Base-by-base conservation (phyloP, 2,797 vertebrate genomes). In the Yasuhikotakia modesta region DNA sequence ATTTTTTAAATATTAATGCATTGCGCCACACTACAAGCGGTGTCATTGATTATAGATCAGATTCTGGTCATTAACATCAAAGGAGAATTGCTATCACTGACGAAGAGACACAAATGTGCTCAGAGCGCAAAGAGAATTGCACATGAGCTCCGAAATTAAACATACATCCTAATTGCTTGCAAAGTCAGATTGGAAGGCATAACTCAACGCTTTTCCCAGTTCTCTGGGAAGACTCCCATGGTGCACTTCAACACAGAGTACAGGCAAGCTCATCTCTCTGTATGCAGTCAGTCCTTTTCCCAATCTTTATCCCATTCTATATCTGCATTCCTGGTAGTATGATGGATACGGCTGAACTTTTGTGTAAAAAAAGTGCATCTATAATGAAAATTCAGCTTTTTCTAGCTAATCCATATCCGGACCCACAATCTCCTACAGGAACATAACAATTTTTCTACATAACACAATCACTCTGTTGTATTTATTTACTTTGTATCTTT, bases 121-220 rank as follows among this genome's bases (percentile, higher is more conserved):
- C 11, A 7, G 16, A 64, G 45, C 4, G 6, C 35, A 81, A 70
- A 75, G 76, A 78, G 65, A 79, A 70, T 79, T 50, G n/a, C 21
- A 71, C 30, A 78, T 57, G 39, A 73, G 65, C 16, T 43, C 63
- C 22, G 17, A 61, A 61, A 75, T 79, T 75, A 82, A 79, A 76
- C 76, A 75, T 69, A 24, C 24, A 60, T 73, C 57, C 65, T 79
- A 67, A 82, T 70, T 79, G 71, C 71, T 60, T 53, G 68, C 71
- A 79, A 82, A 82, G 76, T 82, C 76, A 35, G 66, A 70, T 64
- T 79, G 39, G 58, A 55, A 63, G 57, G 30, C 68, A 27, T 60
- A 50, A 50, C 74, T 48, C 24, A 3, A 69, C 27, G 14, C 2
- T 53, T 70, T 39, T 53, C 21, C 30, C 30, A 77, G 57, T 22